These are phyloP conservation scores for Triplophysa bombifrons DNA, from an alignment of 2,797 vertebrate genomes.

Conservation along the genomic window DNA sequence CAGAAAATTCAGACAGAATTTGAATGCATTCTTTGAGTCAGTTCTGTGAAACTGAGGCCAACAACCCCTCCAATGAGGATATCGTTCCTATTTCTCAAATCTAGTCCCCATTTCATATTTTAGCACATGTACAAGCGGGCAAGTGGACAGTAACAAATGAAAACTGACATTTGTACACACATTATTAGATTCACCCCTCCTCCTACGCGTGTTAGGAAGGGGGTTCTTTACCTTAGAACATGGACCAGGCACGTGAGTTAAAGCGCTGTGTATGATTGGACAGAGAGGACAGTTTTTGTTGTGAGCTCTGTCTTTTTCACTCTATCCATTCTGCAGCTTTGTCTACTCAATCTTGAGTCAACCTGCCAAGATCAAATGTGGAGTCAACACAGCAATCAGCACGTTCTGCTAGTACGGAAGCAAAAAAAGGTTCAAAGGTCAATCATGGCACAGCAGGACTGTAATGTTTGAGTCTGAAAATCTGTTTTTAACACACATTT, in stretches of 20 bases:
- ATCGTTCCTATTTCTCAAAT: constrained; percentile 42
- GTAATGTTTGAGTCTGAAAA: constrained; percentile 6
- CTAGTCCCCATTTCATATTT: constrained; percentile 50
- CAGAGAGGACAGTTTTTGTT: constrained; percentile 73
- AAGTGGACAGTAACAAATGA: constrained; percentile 64
- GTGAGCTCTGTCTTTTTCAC: constrained; percentile 63
- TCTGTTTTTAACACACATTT: constrained; percentile 9
- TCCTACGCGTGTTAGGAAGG: constrained; percentile 66
- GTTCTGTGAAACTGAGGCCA: constrained; percentile 73
- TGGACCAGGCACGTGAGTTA: constrained; percentile 75
- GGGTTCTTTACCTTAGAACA: constrained; percentile 81
- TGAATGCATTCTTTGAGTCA: constrained; percentile 66
- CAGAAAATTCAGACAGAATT: constrained; percentile 23
- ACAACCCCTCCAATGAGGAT: constrained; percentile 59
- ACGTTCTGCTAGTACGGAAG: constrained; percentile 68
- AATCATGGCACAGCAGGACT: constrained; percentile 55
- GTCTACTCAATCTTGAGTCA: constrained; percentile 81
- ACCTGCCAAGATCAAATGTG: constrained; percentile 85
- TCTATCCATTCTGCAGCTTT: constrained; percentile 65
- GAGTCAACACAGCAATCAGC: constrained; percentile 79
- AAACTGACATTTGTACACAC: constrained; percentile 73
- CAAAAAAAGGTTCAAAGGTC: constrained; percentile 51
- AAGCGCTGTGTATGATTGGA: constrained; percentile 69
- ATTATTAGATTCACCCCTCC: constrained; percentile 71
- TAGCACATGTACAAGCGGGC: constrained; percentile 56